phyloP scores from a whole-genome alignment of 2,888 invertebrate species.

The Spialia ferax region DNA sequence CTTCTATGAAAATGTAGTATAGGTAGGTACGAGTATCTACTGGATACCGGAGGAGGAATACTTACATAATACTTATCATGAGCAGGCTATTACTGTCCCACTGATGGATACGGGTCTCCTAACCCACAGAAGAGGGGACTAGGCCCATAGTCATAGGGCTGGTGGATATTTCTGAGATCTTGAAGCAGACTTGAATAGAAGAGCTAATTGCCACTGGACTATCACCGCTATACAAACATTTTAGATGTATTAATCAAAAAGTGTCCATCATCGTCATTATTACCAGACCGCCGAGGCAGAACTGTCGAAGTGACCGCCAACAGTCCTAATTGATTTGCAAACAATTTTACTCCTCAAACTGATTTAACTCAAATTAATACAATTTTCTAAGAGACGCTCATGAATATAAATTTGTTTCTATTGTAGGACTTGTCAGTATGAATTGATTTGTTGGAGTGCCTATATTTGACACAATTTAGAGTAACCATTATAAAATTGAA shows the following conservation, averaged over 20 bases:
- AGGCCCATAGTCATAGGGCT: too few species aligned
- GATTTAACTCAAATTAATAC: conserved; percentile 28
- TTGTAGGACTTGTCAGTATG: not conserved
- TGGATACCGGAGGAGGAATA: too few species aligned
- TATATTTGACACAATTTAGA: not conserved
- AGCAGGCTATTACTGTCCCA: too few species aligned
- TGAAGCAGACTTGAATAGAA: too few species aligned
- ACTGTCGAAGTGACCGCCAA: conserved; percentile 42
- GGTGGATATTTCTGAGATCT: too few species aligned
- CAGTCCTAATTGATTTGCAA: conserved; percentile 44
- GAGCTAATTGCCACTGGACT: too few species aligned
- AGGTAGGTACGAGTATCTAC: not conserved
- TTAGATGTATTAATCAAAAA: conserved; percentile 7
- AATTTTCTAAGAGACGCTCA: conserved; percentile 16
- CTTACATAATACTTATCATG: too few species aligned
- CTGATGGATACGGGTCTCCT: too few species aligned
- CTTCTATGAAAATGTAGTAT: too few species aligned
- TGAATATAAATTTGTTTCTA: conserved; percentile 20
- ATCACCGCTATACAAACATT: too few species aligned
- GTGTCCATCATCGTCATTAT: not conserved
- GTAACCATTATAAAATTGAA: not conserved
- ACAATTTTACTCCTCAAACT: conserved; percentile 37
- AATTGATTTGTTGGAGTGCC: conserved; percentile 9
- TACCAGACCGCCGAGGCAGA: conserved; percentile 11
- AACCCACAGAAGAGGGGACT: too few species aligned